Evolutionary conservation across 1,140 invertebrate species (phyloP).

Genomic region (Condylostylus longicornis): DNA sequence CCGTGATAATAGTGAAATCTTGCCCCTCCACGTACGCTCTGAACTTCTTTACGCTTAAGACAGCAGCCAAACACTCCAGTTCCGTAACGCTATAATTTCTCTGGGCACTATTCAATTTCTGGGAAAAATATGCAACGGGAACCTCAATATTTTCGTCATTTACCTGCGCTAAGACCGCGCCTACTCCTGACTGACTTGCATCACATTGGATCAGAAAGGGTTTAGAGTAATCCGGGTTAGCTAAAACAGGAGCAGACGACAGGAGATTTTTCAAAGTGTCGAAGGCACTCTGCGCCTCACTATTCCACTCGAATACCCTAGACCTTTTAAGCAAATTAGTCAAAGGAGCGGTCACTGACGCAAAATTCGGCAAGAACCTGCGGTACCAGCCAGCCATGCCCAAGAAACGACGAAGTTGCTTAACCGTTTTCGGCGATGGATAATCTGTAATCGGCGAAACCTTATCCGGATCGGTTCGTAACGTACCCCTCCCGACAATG

Average conservation of each 20-base stretch:
- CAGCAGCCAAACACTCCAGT: too few relatives aligned
- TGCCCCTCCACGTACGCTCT: too few relatives aligned
- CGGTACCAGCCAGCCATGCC: neutral
- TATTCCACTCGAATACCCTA: conserved; percentile 1
- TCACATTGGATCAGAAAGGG: conserved; percentile 9
- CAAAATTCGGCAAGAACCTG: neutral
- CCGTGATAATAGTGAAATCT: too few relatives aligned
- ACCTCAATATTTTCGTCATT: too few relatives aligned
- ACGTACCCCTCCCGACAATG: neutral
- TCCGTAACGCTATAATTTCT: too few relatives aligned
- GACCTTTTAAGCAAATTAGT: neutral
- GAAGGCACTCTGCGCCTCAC: conserved; percentile 7
- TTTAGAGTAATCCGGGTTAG: conserved; percentile 13
- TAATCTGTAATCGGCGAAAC: conserved; percentile 7
- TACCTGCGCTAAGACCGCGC: too few relatives aligned
- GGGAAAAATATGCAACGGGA: too few relatives aligned
- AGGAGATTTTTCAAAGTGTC: conserved; percentile 8
- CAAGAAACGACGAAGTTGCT: neutral
- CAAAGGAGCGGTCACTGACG: neutral
- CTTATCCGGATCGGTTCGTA: conserved; percentile 8
- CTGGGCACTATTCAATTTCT: too few relatives aligned
- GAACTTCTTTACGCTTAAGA: too few relatives aligned
- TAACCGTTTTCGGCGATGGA: neutral
- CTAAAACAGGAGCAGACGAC: conserved; percentile 9
- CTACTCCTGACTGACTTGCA: conserved; percentile 6